phyloP scores from a whole-genome alignment of 2,888 invertebrate species.

The Onthophagus sagittarius region DNA sequence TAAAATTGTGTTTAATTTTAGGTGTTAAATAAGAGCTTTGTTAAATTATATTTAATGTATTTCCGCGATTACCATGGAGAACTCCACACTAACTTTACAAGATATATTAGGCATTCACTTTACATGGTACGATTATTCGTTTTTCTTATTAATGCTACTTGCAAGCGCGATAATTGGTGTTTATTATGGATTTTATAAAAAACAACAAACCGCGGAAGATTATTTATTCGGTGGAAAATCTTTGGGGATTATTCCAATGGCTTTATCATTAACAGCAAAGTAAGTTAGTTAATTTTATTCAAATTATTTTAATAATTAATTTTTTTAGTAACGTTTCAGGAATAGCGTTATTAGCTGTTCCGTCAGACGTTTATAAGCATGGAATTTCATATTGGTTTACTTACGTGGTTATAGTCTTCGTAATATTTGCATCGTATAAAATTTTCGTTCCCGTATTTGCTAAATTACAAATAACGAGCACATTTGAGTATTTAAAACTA shows the following conservation, averaged over 20 bases:
- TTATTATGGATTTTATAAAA: slow-evolving; percentile 16
- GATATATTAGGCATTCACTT: neutral
- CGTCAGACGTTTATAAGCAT: slow-evolving; percentile 69
- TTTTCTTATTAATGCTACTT: slow-evolving; percentile 9
- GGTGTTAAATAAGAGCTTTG: too few relatives aligned
- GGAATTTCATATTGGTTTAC: slow-evolving; percentile 61
- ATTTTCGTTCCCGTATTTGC: slow-evolving; percentile 47
- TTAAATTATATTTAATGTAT: too few relatives aligned
- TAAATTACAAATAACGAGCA: slow-evolving; percentile 65
- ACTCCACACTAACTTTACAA: neutral
- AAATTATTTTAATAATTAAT: neutral
- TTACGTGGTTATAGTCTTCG: slow-evolving; percentile 33
- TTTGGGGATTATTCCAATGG: slow-evolving; percentile 2
- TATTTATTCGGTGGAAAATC: slow-evolving; percentile 11
- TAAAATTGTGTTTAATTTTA: too few relatives aligned
- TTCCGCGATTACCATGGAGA: too few relatives aligned
- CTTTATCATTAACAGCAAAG: slow-evolving; percentile 14
- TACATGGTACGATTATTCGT: slow-evolving; percentile 10
- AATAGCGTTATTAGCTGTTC: slow-evolving; percentile 68
- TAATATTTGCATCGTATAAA: neutral
- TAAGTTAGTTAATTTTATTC: slow-evolving; percentile 3
- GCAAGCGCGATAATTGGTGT: slow-evolving; percentile 6
- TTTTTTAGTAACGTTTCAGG: slow-evolving; percentile 62
- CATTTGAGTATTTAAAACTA: slow-evolving; percentile 65
- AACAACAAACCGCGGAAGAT: slow-evolving; percentile 11